These are phyloP conservation scores for Misgurnus mizolepis DNA, from an alignment of 2,113 vertebrate species.

Conservation along the genomic window DNA sequence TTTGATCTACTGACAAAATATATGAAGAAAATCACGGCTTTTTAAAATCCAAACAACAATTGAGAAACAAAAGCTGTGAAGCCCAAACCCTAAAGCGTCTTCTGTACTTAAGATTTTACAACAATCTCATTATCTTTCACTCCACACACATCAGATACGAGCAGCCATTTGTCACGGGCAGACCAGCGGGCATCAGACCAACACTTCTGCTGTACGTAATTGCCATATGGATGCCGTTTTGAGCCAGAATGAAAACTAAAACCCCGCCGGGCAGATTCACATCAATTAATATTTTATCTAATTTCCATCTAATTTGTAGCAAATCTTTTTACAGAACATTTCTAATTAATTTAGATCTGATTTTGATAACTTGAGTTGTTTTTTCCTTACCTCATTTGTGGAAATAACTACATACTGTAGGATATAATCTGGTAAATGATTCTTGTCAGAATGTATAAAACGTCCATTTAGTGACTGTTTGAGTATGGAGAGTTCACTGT, in stretches of 20 bases:
- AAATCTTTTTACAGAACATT: slow-evolving; percentile 77
- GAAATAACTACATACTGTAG: slow-evolving; percentile 49
- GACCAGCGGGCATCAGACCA: slow-evolving; percentile 78
- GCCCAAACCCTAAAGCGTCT: slow-evolving; percentile 69
- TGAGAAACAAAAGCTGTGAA: slow-evolving; percentile 65
- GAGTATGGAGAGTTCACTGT: slow-evolving; percentile 64
- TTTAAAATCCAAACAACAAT: slow-evolving; percentile 69
- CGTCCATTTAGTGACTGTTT: slow-evolving; percentile 67
- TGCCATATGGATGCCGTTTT: slow-evolving; percentile 80
- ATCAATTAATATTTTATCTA: slow-evolving; percentile 82
- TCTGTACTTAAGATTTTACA: slow-evolving; percentile 77
- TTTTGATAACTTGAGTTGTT: slow-evolving; percentile 71
- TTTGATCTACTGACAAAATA: slow-evolving; percentile 62
- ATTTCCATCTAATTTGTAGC: slow-evolving; percentile 83
- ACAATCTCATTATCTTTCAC: slow-evolving; percentile 78
- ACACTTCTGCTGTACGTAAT: slow-evolving; percentile 75
- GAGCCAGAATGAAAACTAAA: slow-evolving; percentile 76
- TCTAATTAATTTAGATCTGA: slow-evolving; percentile 80
- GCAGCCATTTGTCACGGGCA: slow-evolving; percentile 74
- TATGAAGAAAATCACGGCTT: slow-evolving; percentile 67
- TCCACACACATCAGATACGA: slow-evolving; percentile 72
- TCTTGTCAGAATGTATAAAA: slow-evolving; percentile 67
- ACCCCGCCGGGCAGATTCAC: slow-evolving; percentile 77
- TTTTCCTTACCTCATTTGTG: slow-evolving; percentile 4
- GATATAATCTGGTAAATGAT: slow-evolving; percentile 69